phyloP scores from a whole-genome alignment of 2,113 vertebrate species.

The Arizona elegans region DNA sequence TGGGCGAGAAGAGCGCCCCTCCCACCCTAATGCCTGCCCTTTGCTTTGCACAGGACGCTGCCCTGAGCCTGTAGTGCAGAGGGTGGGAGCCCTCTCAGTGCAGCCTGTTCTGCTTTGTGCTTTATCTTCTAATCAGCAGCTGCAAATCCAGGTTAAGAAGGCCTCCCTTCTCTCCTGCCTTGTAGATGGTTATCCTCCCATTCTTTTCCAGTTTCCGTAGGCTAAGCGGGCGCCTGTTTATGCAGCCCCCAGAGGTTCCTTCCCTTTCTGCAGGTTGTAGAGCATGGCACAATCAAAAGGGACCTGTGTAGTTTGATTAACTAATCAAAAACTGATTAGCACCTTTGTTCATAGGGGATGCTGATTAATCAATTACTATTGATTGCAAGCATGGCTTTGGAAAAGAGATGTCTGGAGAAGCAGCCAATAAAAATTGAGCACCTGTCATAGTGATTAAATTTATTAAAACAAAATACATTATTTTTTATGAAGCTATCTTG shows the following conservation, averaged over 20 bases:
- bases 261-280: constrained; percentile 1
- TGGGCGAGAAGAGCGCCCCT: neutral
- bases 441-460: constrained; percentile 66
- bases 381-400: constrained; percentile 41
- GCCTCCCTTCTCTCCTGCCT: neutral
- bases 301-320: constrained; percentile 46
- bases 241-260: neutral
- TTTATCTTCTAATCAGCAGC: neutral
- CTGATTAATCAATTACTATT: constrained; percentile 62
- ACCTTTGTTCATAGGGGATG: constrained; percentile 61
- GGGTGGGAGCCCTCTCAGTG: neutral
- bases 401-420: constrained; percentile 52
- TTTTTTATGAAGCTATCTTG: constrained; percentile 69
- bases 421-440: constrained; percentile 61
- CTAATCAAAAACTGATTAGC: constrained; percentile 57
- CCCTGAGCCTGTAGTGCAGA: neutral
- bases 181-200: neutral
- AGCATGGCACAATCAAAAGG: neutral
- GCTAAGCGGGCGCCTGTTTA: neutral
- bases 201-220: neutral
- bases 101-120: neutral
- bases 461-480: constrained; percentile 68
- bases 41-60: neutral
- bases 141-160: neutral
- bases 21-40: neutral